Evolutionary conservation across 2,888 invertebrate genomes (phyloP), one percentile per base, ranked within the genome.

Genomic region (Agonopterix arenella): DNA sequence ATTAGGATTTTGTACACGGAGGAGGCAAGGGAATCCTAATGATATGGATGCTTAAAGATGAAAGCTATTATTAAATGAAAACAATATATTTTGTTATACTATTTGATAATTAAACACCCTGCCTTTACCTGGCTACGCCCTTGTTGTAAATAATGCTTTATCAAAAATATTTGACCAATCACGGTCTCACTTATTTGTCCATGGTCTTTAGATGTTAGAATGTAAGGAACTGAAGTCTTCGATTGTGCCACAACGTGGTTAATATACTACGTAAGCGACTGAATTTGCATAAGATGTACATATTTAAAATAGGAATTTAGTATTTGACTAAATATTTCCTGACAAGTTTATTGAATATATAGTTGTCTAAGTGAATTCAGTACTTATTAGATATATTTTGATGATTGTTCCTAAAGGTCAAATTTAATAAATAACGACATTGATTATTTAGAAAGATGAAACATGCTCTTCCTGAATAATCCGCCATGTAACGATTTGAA

Each of bases 201-300:
- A 7, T 28, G 28, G 11, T 16, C 8, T 16, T 43, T 13, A 43
- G 11, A 40, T 40, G 40, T 40, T 40, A 40, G 16, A n/a, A 40
- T 40, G 11, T 40, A 40, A 44, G 18, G n/a, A 28, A 44, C 10
- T 18, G 18, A 28, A 44, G 44, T 44, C 28, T 28, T 28, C 28
- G 44, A 44, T 45, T 45, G 45, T 45, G 46, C 46, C 46, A 47
- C 41, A 8, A n/a, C 18, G 40, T 47, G 40, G 46, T 10, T 13
- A 46, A 11, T 47, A 38, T 46, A 47, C 40, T 11, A 43, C 38
- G 8, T 47, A 47, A 47, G 46, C 41, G 52, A 52, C 52, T 52
- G 52, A 52, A 52, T 52, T 52, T 46, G 49, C 52, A 49, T 49
- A 45, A 16, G 52, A 46, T 52, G 44, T 52, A 49, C 44, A 46